Base-by-base conservation (phyloP, 2,113 vertebrate species). In the Romanogobio albipinnatus region DNA sequence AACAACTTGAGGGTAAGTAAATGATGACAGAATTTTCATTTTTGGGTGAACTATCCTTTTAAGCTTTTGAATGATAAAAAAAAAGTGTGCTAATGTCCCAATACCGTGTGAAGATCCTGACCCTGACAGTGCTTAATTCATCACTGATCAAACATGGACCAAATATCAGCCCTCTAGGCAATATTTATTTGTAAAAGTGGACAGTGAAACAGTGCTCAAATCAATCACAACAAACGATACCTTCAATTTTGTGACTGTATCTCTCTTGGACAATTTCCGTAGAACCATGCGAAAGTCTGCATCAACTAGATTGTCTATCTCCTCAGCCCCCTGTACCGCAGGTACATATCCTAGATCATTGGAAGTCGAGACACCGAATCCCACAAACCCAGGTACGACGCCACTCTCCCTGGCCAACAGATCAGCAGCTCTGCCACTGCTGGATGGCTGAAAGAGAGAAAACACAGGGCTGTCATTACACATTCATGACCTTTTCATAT, bases 261-360 rank as follows among this genome's bases (percentile, higher is more conserved):
- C 98, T 87, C 97, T 96, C 91, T 99, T 99, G 1, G 97, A 98
- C 26, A 99, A 94, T 88, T 99, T 99, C 75, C 97, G 91, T 15
- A 99, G 94, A 84, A 99, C 97, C 93, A 99, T 94, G 59, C 97
- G 96, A 88, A 99, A 99, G 86, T 99, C 98, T 24, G 97, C 96
- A 92, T 99, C 98, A 1, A 99, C 97, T 14, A 97, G 96, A 87
- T 90, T 97, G 90, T 99, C 97, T n/a, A 98, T 96, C 89, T 99
- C 97, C 87, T 99, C 98, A 2, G 96, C 97, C 5, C 98, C 98
- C 84, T 98, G 96, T 59, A 99, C 91, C 22, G 98, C 98, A 71
- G 98, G 98, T 51, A 99, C 96, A 9, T 99, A 99, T 64, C 96
- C 96, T 8, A 95, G 93, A 89, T 99, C 97, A 0, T 91, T 95